Base-by-base conservation (phyloP, 1,140 invertebrate genomes). In the Drosophila oshimai region DNA sequence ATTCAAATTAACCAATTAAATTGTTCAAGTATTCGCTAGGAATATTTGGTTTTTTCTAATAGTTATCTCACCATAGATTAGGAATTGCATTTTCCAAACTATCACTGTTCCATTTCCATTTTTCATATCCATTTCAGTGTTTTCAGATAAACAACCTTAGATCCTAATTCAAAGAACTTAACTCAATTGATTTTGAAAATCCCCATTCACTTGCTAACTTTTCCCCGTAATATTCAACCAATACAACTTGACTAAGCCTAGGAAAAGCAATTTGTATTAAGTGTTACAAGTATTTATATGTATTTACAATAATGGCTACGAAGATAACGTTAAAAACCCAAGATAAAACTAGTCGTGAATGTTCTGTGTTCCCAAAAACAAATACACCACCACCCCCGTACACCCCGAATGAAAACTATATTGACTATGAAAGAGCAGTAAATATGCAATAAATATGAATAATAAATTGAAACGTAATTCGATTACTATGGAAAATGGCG, bases 391-490 rank as follows among this genome's bases (percentile, higher is more conserved):
- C 61, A 72, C 31, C 60, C 53, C 39, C 22, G 20, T 24, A 42
- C n/a, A 44, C 22, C 41, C 41, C 41, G 7, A 53, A 67, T 7
- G 20, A 51, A 44, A 69, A 55, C 68, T 68, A 33, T 51, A 65
- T 70, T 33, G 73, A 54, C 74, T 31, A 65, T 57, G 72, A 69
- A 45, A 51, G 34, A 29, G 58, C 51, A 65, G 20, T 67, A 71
- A 58, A 70, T 73, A 58, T 73, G 74, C 74, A 76, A 61, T 77
- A 71, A 76, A 49, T 70, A 70, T 58, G 29, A 75, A 29, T 44
- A 72, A 79, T 79, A 71, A 79, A 79, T 67, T 67, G 60, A 51
- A 68, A 57, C 61, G 60, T 50, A 74, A 61, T 79, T 74, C 76
- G 61, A 84, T 62, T 81, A 72, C 51, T 42, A 55, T 65, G 47